Evolutionary conservation across 2,113 vertebrate genomes (phyloP), one percentile per base, ranked within the genome.

Genomic region (Machaerirhynchus nigripectus): DNA sequence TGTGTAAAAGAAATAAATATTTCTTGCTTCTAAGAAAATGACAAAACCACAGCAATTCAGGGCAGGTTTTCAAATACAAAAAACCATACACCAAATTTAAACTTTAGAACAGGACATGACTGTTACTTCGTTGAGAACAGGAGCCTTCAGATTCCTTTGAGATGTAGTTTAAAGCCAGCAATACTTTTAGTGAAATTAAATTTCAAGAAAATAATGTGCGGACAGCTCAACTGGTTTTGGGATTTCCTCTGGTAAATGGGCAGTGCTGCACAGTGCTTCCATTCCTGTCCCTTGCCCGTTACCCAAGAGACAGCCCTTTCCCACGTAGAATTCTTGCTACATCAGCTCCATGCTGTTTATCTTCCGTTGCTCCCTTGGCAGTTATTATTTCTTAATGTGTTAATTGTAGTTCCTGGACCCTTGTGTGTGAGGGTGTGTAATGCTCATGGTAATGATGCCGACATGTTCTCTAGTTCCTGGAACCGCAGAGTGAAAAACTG

Each of bases 341-440:
- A 85, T 93, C 79, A 95, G 90, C 93, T 96, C 55, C 81, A 76
- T 77, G 81, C 94, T 95, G 82, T 96, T 96, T 91, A 89, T 94
- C 75, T 96, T 93, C 44, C 67, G 85, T 92, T 95, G 96, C 82
- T 97, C 91, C 93, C 96, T 94, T 96, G 95, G 92, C 91, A 95
- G 60, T 95, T 97, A 79, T 97, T 96, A 97, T 95, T 97, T 95
- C 96, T 97, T 96, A 97, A 97, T 92, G 89, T 91, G 92, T 97
- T 97, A 95, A 96, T 97, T 97, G 97, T 90, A 93, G 79, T 68
- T 89, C 87, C 95, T 94, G 89, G 77, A 92, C 93, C 74, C 83
- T 96, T 18, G 5, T 44, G 26, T 79, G 65, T 95, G 95, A 84
- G 84, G 37, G 10, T 79, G 89, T 81, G 75, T 84, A 74, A 40